Evolutionary conservation across 2,797 vertebrate genomes (phyloP).

Genomic region (Tinamus major): DNA sequence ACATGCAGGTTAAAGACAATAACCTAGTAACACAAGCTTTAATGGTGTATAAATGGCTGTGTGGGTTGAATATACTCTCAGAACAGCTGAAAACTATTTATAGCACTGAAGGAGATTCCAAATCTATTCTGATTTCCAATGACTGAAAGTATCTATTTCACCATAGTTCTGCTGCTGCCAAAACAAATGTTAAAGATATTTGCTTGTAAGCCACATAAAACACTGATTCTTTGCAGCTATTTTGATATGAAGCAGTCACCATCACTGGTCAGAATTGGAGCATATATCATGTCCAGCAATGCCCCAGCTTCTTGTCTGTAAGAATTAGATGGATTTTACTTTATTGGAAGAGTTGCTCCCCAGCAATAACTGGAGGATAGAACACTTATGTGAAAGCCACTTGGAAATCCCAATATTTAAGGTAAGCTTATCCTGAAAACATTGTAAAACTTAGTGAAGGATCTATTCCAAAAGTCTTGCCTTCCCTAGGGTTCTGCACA

Average conservation of each 20-base stretch:
- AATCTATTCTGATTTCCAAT: background rate
- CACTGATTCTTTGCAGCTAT: background rate
- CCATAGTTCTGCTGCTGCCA: background rate
- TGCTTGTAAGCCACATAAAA: background rate
- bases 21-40: conserved; percentile 17
- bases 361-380: fast-evolving
- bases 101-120: background rate
- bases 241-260: background rate
- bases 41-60: background rate
- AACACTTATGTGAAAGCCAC: background rate
- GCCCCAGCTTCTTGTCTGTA: background rate
- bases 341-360: background rate
- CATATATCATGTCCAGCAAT: background rate
- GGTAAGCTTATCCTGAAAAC: background rate
- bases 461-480: background rate
- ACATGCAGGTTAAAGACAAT: background rate
- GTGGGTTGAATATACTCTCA: conserved; percentile 3
- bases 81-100: background rate
- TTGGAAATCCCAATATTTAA: background rate
- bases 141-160: background rate
- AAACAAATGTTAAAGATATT: background rate
- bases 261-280: background rate
- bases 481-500: background rate
- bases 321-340: background rate
- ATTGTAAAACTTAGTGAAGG: background rate